phyloP scores from a whole-genome alignment of 2,888 invertebrate genomes.

The Aleiodes alternator region DNA sequence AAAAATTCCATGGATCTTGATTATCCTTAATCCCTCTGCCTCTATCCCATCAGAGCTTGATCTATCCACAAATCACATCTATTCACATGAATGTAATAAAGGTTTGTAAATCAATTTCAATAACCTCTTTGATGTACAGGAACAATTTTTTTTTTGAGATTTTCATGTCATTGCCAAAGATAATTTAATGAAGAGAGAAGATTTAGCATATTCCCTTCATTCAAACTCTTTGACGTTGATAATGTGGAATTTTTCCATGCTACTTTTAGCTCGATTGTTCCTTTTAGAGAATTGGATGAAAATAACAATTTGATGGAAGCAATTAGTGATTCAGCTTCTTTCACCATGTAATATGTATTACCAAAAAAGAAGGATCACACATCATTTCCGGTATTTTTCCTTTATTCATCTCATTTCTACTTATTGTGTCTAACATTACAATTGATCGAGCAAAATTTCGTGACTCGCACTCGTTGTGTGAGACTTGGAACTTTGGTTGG shows the following conservation, averaged over 20 bases:
- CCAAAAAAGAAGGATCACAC: constrained; percentile 2
- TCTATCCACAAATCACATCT: background rate
- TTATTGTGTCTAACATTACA: background rate
- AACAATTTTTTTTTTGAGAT: background rate
- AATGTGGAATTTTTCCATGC: too few relatives aligned
- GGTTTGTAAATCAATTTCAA: background rate
- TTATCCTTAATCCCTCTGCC: too few relatives aligned
- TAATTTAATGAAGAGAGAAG: background rate
- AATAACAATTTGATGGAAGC: constrained; percentile 5
- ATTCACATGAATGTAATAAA: background rate
- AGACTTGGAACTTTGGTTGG: background rate
- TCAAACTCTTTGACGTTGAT: too few relatives aligned
- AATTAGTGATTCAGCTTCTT: background rate
- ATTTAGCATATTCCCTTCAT: too few relatives aligned
- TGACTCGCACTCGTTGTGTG: constrained; percentile 14
- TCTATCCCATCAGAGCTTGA: background rate
- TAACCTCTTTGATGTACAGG: background rate
- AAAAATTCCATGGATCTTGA: too few relatives aligned
- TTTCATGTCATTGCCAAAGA: background rate
- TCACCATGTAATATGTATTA: background rate
- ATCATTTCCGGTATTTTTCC: background rate
- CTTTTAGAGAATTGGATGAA: background rate
- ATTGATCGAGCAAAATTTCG: constrained; percentile 27
- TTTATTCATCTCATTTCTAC: background rate
- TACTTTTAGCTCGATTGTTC: too few relatives aligned